These are phyloP conservation scores for Lasioglossum villosulum DNA, from an alignment of 2,888 invertebrate genomes.

Conservation along the genomic window DNA sequence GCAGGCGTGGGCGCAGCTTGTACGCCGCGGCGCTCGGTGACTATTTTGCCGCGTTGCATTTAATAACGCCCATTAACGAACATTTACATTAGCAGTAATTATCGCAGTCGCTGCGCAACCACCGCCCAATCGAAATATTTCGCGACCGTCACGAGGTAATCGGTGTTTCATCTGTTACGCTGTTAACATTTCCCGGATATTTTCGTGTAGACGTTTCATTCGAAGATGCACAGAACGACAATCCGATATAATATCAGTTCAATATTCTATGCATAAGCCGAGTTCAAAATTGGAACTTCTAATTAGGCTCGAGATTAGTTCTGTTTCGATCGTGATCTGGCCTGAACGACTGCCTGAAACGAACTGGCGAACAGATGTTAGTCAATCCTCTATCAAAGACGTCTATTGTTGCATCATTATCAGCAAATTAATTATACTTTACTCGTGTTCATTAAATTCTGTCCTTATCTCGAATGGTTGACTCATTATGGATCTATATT, in stretches of 20 bases:
- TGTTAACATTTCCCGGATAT: not conserved
- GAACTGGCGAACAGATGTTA: not conserved
- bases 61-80: constrained; percentile 82
- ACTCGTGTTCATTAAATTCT: not conserved
- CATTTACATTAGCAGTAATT: constrained; percentile 82
- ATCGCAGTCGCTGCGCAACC: constrained; percentile 71
- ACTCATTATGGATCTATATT: not conserved
- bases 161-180: constrained; percentile 30
- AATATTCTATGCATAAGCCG: not conserved
- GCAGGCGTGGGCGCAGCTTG: constrained; percentile 61
- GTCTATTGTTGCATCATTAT: not conserved
- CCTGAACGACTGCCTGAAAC: not conserved
- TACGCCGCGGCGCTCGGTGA: constrained; percentile 66
- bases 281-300: not conserved
- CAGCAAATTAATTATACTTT: not conserved
- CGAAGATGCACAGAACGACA: not conserved
- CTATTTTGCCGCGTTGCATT: constrained; percentile 79
- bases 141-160: constrained; percentile 54
- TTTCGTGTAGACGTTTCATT: not conserved
- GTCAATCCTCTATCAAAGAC: not conserved
- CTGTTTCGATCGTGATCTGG: not conserved
- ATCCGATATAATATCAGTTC: not conserved
- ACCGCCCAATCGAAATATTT: constrained; percentile 66
- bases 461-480: not conserved
- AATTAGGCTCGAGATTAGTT: not conserved